These are phyloP conservation scores for Hystrix brachyura DNA, from an alignment of 2,113 vertebrate species.

Conservation along the genomic window DNA sequence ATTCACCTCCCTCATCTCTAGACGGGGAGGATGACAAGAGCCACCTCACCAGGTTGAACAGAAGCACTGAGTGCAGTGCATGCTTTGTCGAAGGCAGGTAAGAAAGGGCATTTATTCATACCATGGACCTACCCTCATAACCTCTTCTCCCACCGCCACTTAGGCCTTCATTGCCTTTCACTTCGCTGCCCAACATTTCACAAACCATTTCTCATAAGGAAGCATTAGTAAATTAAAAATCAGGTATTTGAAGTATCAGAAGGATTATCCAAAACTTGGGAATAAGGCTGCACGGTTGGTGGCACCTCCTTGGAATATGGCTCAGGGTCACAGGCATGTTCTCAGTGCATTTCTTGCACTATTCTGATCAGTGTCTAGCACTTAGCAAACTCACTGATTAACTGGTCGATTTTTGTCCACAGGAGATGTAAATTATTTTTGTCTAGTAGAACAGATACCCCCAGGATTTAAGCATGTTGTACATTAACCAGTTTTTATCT, in stretches of 20 bases:
- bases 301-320: background rate
- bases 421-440: background rate
- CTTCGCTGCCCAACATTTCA: background rate
- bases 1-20: background rate
- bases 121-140: too few relatives aligned
- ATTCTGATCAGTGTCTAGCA: background rate
- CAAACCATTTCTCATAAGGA: background rate
- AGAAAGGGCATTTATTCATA: background rate
- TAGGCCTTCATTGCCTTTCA: background rate
- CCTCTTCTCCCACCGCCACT: background rate
- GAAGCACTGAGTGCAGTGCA: background rate
- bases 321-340: background rate
- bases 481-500: background rate
- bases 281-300: background rate
- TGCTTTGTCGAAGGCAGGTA: background rate
- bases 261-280: background rate
- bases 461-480: background rate
- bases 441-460: background rate
- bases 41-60: background rate
- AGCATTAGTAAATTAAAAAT: background rate
- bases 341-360: background rate
- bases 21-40: background rate
- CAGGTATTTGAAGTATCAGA: background rate
- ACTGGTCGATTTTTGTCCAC: background rate
- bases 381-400: background rate